Conservation (phyloP, 2,888 invertebrate species). For the Tachina grossa region DNA sequence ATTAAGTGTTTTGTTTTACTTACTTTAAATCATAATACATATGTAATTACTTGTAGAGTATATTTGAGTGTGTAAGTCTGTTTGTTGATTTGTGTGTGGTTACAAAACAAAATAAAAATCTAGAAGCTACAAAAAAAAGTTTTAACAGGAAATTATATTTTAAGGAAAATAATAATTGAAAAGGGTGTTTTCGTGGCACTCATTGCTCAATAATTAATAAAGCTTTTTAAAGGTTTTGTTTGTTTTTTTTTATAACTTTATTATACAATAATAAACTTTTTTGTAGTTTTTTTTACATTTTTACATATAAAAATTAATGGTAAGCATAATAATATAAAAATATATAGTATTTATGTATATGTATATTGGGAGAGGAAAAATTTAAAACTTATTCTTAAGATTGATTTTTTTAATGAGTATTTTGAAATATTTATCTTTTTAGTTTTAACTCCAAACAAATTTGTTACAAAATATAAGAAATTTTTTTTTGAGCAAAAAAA, state of each 20-base stretch:
- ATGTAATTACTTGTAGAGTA: slow-evolving; percentile 7
- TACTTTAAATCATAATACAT: slow-evolving; percentile 37
- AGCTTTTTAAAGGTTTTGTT: slow-evolving; percentile 28
- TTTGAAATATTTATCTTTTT: slow-evolving; percentile 58
- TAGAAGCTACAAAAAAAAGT: slow-evolving; percentile 57
- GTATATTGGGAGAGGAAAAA: slow-evolving; percentile 62
- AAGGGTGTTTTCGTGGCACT: slow-evolving; percentile 28
- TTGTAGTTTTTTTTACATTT: slow-evolving; percentile 66
- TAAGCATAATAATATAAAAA: slow-evolving; percentile 63
- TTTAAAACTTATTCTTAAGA: slow-evolving; percentile 57
- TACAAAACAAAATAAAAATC: slow-evolving; percentile 27
- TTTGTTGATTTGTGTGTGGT: slow-evolving; percentile 48
- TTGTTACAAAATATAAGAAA: slow-evolving; percentile 31
- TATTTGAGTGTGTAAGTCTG: slow-evolving; percentile 54
- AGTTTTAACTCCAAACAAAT: slow-evolving; percentile 11
- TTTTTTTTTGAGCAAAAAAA: slow-evolving; percentile 31
- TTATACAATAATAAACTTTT: slow-evolving; percentile 70
- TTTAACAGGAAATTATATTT: slow-evolving; percentile 27
- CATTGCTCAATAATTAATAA: slow-evolving; percentile 32
- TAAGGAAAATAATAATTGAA: slow-evolving; percentile 18
- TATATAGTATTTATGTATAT: slow-evolving; percentile 32
- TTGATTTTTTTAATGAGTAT: slow-evolving; percentile 63
- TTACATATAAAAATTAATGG: slow-evolving; percentile 68
- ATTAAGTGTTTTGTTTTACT: slow-evolving; percentile 49
- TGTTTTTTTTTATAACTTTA: slow-evolving; percentile 67